Evolutionary conservation across 2,797 vertebrate genomes (phyloP), one percentile per base, ranked within the genome.

Genomic region (Rhabdomys pumilio): DNA sequence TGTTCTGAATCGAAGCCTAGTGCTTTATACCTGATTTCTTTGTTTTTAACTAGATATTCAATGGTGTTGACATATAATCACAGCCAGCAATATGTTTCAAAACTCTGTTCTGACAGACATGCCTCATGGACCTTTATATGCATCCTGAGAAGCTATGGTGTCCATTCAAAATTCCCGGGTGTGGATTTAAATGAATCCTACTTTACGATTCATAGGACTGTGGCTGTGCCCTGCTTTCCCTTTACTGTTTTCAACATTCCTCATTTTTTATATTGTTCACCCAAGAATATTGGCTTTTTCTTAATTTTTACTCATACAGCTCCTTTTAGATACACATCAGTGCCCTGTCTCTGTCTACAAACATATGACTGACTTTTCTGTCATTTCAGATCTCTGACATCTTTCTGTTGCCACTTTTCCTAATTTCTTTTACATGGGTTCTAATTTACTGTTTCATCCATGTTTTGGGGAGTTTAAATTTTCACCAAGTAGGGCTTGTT

Each of bases 361-460:
- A 24, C 73, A 31, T 72, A 19, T 76, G 14, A 81, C 34, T 12
- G 50, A 47, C n/a, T n/a, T 80, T 75, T 82, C 34, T 55, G 57
- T 26, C 4, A 20, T 20, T 67, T 77, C 75, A 24, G 12, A 14
- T n/a, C 34, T 63, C 7, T 63, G 55, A 38, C 26, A 50, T 77
- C 50, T 84, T 90, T 91, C 8, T 47, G 24, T 34, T 17, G 59
- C 63, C 55, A 19, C 77, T 14, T 94, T 92, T 57, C 13, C 38
- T 75, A 73, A 79, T 86, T 86, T 95, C 61, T 77, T 86, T 89
- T 22, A 14, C 75, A 41, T 34, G 61, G 26, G 50, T 47, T 94
- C 87, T 89, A 93, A 86, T 67, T 24, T 72, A 80, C 3, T 84
- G 0, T 90, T 79, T 4, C 17, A 91, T 50, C 5, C 15, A 72